Evolutionary conservation across 2,888 invertebrate species (phyloP), one percentile per base, ranked within the genome.

Genomic region (Noctuana brunneofusca): DNA sequence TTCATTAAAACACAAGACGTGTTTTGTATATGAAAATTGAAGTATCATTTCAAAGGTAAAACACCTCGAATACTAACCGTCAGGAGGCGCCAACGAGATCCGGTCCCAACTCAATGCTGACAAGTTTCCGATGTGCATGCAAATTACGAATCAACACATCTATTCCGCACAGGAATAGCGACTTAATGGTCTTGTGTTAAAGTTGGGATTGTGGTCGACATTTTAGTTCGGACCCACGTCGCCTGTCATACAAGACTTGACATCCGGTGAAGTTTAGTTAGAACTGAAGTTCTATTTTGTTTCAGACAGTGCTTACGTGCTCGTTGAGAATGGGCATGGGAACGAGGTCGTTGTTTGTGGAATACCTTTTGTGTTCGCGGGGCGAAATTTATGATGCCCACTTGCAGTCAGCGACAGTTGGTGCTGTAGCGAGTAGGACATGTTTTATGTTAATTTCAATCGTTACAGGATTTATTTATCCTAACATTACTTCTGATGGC

Each of bases 41-140:
- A 16, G 60, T 43, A 52, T n/a, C 35, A 43, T 65, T 58, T 65
- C 56, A 56, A 64, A 64, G 66, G 67, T 68, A 68, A 69, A 67
- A 65, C 69, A 60, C 65, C 66, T 65, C 69, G 65, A 69, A 67
- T 66, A 71, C 71, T 71, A 72, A 75, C 74, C 66, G 69, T 70
- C 68, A 68, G 65, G 54, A 69, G 63, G 64, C 68, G 68, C 68
- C 69, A 66, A 68, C 68, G 57, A 64, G 73, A 70, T 73, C 73
- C 73, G 68, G 64, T 41, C 73, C 69, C 71, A 53, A 69, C 72
- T 72, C 73, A 67, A 65, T 67, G 71, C 69, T 72, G 74, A 74
- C 74, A 69, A 72, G 71, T 71, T 71, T 72, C 75, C 72, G 72
- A 74, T 71, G 71, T 75, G 70, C 71, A 76, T 76, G 71, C 71